Conservation (phyloP, 2,797 vertebrate species). For the Crenuchus spilurus region DNA sequence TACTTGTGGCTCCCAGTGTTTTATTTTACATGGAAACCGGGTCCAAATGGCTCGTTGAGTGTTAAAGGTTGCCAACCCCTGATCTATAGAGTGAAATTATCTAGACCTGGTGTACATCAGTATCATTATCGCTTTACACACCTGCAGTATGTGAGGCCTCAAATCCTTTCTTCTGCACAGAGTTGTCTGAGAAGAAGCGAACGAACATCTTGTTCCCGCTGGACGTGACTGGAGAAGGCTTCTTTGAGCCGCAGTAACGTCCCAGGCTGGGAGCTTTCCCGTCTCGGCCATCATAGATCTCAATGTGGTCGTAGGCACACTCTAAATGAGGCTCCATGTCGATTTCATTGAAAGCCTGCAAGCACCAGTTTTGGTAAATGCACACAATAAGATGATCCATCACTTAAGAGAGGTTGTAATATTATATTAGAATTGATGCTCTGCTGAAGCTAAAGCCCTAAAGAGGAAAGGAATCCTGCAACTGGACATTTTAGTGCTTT, state of each 20-base stretch:
- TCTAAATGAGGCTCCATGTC: slow-evolving; percentile 95
- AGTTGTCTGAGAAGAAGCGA: slow-evolving; percentile 94
- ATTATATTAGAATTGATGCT: neutral
- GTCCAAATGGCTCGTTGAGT: too few relatives aligned
- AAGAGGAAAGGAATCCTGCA: neutral
- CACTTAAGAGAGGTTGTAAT: neutral
- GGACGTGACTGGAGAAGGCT: slow-evolving; percentile 86
- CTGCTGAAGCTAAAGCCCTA: neutral
- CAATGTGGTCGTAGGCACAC: slow-evolving; percentile 94
- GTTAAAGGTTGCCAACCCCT: too few relatives aligned
- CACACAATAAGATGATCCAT: neutral
- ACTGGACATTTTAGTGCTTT: neutral
- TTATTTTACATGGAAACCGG: too few relatives aligned
- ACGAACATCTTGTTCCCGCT: slow-evolving; percentile 88
- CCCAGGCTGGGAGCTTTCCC: slow-evolving; percentile 84
- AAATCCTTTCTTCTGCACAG: slow-evolving; percentile 95
- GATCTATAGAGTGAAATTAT: too few relatives aligned
- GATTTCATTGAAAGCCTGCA: slow-evolving; percentile 88
- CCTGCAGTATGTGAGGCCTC: slow-evolving; percentile 91
- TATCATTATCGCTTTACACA: slow-evolving; percentile 59
- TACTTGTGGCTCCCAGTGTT: too few relatives aligned
- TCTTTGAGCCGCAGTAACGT: slow-evolving; percentile 92
- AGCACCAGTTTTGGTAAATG: neutral
- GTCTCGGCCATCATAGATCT: slow-evolving; percentile 89
- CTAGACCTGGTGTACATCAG: too few relatives aligned